phyloP scores from a whole-genome alignment of 2,113 vertebrate species.

The Alexandromys fortis region DNA sequence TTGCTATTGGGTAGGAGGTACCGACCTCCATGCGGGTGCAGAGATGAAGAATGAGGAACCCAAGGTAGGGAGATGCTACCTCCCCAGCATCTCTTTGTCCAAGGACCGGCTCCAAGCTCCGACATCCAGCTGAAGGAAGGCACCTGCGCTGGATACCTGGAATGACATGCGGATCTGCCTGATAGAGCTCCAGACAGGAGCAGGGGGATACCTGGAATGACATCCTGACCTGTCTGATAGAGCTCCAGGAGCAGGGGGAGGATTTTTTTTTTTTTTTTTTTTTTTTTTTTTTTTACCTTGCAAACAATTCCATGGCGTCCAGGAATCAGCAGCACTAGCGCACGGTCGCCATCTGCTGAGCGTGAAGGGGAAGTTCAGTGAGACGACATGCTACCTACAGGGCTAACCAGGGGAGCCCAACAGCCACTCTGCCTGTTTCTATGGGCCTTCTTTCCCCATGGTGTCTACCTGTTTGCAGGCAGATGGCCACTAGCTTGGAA shows the following conservation, averaged over 20 bases:
- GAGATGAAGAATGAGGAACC: background rate
- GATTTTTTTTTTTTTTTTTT: slow-evolving; percentile 46
- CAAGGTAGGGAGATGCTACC: background rate
- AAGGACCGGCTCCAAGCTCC: fast-evolving
- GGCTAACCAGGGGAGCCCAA: fast-evolving
- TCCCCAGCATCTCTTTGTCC: background rate
- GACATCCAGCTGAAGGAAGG: background rate
- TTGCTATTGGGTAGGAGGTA: background rate
- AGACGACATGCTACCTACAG: background rate
- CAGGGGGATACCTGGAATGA: fast-evolving
- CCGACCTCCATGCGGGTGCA: background rate
- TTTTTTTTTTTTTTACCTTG: slow-evolving; percentile 78
- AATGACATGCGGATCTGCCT: background rate
- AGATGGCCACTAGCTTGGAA: background rate
- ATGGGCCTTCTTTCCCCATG: background rate
- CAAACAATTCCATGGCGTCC: slow-evolving; percentile 86
- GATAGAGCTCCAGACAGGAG: background rate
- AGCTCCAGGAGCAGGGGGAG: background rate
- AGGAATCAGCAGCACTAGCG: slow-evolving; percentile 90
- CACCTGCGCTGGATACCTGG: fast-evolving
- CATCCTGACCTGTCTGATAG: background rate
- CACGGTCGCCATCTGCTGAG: slow-evolving; percentile 92
- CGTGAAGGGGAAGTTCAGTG: slow-evolving; percentile 26
- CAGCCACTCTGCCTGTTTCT: background rate
- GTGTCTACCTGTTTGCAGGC: background rate